Evolutionary conservation across 1,140 invertebrate genomes (phyloP).

Genomic region (Heliconius nattereri): DNA sequence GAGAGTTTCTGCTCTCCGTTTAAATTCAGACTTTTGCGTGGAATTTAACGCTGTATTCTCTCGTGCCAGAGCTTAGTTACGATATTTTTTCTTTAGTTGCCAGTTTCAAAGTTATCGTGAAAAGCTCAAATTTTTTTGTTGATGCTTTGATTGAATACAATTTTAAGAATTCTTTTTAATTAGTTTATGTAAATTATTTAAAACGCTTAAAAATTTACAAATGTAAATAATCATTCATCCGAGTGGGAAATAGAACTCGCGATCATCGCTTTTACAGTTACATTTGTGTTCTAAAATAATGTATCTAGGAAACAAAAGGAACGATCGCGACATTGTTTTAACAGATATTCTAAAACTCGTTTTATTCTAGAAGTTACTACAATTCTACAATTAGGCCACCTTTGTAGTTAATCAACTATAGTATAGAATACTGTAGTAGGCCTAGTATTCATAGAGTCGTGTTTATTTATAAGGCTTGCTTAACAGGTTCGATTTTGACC

Average conservation of each 20-base stretch:
- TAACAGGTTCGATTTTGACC: background rate
- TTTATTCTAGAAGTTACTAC: conserved; percentile 9
- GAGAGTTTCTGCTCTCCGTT: too few species aligned
- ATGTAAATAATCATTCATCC: too few species aligned
- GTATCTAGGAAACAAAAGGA: background rate
- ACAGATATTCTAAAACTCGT: background rate
- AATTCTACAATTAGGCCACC: conserved; percentile 12
- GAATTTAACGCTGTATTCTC: too few species aligned
- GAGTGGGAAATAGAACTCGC: background rate
- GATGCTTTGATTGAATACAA: too few species aligned
- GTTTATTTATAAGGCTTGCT: background rate
- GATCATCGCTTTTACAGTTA: background rate
- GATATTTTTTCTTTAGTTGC: too few species aligned
- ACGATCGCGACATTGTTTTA: conserved; percentile 3
- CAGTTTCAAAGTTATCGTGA: too few species aligned
- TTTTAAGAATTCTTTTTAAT: too few species aligned
- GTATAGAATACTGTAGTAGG: background rate
- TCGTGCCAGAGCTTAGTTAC: too few species aligned
- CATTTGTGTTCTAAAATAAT: background rate
- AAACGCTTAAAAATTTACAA: too few species aligned
- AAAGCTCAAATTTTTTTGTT: too few species aligned
- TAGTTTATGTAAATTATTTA: too few species aligned
- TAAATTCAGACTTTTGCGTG: too few species aligned
- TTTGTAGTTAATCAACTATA: background rate
- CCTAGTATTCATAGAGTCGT: background rate